Evolutionary conservation across 2,797 vertebrate species (phyloP).

Genomic region (Tangara arthus): DNA sequence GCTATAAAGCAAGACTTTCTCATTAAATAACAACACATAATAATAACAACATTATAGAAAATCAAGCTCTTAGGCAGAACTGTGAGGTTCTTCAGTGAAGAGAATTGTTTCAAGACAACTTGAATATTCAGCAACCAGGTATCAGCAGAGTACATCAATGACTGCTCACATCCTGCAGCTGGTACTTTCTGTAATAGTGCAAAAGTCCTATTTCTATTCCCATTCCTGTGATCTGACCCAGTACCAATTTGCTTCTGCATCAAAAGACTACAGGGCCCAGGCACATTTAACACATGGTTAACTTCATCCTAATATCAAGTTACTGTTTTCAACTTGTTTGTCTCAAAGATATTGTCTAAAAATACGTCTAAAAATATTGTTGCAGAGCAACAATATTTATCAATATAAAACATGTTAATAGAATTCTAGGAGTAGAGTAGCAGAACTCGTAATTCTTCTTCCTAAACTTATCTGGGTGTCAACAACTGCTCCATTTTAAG

Average conservation of each 20-base stretch:
- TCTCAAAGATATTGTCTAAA: background rate
- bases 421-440: background rate
- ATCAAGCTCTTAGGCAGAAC: background rate
- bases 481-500: background rate
- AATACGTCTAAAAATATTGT: too few relatives aligned
- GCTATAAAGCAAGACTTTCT: background rate
- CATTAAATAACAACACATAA: background rate
- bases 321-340: background rate
- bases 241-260: background rate
- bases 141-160: background rate
- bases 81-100: background rate
- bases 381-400: background rate
- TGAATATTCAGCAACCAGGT: background rate
- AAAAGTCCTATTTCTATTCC: background rate
- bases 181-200: background rate
- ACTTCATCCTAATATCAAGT: background rate
- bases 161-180: background rate
- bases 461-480: background rate
- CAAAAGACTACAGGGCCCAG: background rate
- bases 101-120: background rate
- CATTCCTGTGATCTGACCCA: background rate
- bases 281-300: background rate
- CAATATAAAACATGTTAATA: background rate
- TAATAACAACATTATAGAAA: background rate
- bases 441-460: background rate